Base-by-base conservation (phyloP, 2,113 vertebrate species). In the Seriola dumerili region DNA sequence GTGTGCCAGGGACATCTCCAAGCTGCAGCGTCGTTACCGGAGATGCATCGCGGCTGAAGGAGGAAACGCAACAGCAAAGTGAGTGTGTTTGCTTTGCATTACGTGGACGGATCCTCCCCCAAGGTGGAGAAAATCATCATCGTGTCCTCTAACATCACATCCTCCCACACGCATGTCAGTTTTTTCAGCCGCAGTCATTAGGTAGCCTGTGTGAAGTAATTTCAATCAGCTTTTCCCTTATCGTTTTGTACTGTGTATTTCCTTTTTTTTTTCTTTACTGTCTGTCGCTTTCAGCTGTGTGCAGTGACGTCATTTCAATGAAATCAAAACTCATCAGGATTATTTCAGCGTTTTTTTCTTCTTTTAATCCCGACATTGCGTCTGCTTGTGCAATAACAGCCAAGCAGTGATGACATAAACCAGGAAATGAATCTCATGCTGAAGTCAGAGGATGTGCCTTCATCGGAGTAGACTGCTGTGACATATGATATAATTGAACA, bases 101-200 rank as follows among this genome's bases (percentile, higher is more conserved):
- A 89, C 81, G 88, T 72, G 55, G 62, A 89, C 3, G 67, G 91
- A 86, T 88, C 88, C 84, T 78, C 87, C 91, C 87, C 75, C 85
- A 72, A 80, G 85, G 91, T 86, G 83, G 83, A 83, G 64, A 64
- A 69, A 61, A 80, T 83, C 78, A 70, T 73, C 84, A 50, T 42
- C 40, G 8, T 61, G 67, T 73, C 77, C 34, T 44, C 67, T 38
- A 9, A 12, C 11, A 14, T 57, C 9, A 29, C 61, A 40, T 46
- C 68, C 84, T 75, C 76, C 48, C 42, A 75, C 65, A 10, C 34
- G 1, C 19, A 59, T 48, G 42, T 59, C 44, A 8, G 17, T 38
- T 59, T 66, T 63, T 48, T 40, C 57, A 57, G n/a, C 42, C 13
- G 3, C 23, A 1, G n/a, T 8, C 10, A 1, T 13, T 1, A 32